phyloP scores from a whole-genome alignment of 2,113 vertebrate species.

The Ginglymostoma cirratum region DNA sequence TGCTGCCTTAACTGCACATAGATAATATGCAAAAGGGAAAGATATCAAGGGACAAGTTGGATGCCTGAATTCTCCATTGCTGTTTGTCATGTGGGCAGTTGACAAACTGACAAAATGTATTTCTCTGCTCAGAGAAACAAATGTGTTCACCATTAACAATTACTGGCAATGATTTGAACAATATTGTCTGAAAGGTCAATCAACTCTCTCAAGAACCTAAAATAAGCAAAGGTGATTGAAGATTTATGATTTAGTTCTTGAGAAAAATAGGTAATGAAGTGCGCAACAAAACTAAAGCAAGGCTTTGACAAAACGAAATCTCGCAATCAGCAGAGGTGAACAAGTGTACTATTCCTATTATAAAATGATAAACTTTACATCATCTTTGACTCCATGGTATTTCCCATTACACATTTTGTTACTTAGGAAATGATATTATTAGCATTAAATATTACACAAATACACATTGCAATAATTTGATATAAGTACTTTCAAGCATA shows the following conservation, averaged over 20 bases:
- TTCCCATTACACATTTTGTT: not conserved
- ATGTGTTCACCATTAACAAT: not conserved
- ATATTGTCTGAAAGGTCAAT: not conserved
- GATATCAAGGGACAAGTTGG: not conserved
- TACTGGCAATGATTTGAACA: not conserved
- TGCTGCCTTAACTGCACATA: not conserved
- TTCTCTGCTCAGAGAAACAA: not conserved
- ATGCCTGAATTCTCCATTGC: not conserved
- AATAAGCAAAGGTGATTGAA: not conserved
- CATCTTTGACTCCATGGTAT: not conserved
- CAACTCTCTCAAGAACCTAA: not conserved
- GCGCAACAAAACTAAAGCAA: not conserved
- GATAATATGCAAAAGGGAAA: not conserved
- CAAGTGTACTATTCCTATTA: not conserved
- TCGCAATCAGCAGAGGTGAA: not conserved
- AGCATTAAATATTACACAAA: not conserved
- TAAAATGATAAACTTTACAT: not conserved
- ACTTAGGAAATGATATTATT: not conserved
- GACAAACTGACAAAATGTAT: not conserved
- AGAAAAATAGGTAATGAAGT: not conserved
- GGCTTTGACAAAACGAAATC: not conserved
- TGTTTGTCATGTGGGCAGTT: not conserved
- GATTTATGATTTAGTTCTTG: not conserved
- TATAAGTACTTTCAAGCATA: not conserved
- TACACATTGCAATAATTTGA: not conserved